A percentile compares a stretch with the other conserved stretches of the same genome.
These are phyloP conservation scores for Ctenomys sociabilis DNA, from an alignment of 2,113 vertebrate species.

Conservation along the genomic window DNA sequence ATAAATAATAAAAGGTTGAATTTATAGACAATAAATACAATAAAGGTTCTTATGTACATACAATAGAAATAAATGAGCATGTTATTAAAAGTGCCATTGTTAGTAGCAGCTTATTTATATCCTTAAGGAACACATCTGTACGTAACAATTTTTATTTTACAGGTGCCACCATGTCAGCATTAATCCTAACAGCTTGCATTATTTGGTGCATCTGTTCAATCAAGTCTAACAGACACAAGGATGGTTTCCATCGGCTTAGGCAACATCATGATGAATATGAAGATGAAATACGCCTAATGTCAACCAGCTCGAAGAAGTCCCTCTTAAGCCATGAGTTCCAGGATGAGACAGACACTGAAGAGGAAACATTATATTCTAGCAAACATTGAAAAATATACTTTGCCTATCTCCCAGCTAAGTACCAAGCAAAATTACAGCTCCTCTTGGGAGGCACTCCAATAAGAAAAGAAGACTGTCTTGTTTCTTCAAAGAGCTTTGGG, in stretches of 20 bases:
- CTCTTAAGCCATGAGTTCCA: slow-evolving; percentile 97
- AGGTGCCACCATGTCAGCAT: slow-evolving; percentile 96
- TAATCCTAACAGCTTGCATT: slow-evolving; percentile 95
- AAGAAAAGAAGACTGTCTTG: slow-evolving; percentile 54
- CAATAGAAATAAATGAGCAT: slow-evolving; percentile 33
- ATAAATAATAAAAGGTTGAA: slow-evolving; percentile 6
- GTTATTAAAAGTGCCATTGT: not conserved
- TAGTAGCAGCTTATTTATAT: slow-evolving; percentile 8
- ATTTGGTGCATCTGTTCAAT: slow-evolving; percentile 98
- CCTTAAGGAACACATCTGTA: not conserved
- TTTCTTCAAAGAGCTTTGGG: slow-evolving; percentile 79
- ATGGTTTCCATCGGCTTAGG: slow-evolving; percentile 96
- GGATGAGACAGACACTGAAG: slow-evolving; percentile 99
- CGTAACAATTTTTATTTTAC: slow-evolving; percentile 31
- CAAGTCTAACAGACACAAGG: slow-evolving; percentile 97
- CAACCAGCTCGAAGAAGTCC: slow-evolving; percentile 97
- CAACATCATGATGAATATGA: slow-evolving; percentile 97
- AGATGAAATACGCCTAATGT: slow-evolving; percentile 95
- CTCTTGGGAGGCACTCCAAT: slow-evolving; percentile 74
- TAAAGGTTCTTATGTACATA: not conserved
- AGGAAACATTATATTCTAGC: slow-evolving; percentile 97
- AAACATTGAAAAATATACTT: slow-evolving; percentile 89
- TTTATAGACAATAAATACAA: not conserved
- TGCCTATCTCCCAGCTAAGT: slow-evolving; percentile 63
- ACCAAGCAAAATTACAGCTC: slow-evolving; percentile 66